Percentiles rank a stretch among this genome's conserved stretches.
Conservation (phyloP, 2,113 vertebrate species). For the Pitta sordida region DNA sequence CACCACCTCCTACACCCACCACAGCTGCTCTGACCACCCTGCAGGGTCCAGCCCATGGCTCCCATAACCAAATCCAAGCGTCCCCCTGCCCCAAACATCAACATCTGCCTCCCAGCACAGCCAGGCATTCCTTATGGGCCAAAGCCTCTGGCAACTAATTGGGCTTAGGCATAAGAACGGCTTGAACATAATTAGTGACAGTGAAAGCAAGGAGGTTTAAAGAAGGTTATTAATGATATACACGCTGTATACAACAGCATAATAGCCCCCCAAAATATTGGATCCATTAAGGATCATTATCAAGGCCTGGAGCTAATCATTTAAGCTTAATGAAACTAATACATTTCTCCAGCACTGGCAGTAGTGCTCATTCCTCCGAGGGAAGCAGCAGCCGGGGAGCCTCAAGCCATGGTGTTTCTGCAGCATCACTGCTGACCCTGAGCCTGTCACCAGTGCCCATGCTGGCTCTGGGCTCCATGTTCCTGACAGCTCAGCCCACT, state of each 20-base stretch:
- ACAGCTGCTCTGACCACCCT: neutral
- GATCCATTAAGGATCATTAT: conserved; percentile 63
- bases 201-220: conserved; percentile 8
- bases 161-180: neutral
- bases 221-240: conserved; percentile 48
- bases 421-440: neutral
- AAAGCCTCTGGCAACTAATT: neutral
- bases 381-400: neutral
- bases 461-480: rapidly evolving
- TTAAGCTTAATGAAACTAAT: conserved; percentile 60
- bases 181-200: conserved; percentile 7
- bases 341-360: conserved; percentile 21
- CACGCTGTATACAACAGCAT: conserved; percentile 39
- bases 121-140: neutral
- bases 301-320: conserved; percentile 59
- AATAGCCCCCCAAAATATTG: neutral
- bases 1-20: neutral
- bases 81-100: neutral
- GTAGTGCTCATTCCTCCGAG: neutral
- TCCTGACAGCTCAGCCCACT: neutral
- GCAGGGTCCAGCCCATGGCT: rapidly evolving
- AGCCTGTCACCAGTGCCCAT: rapidly evolving
- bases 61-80: neutral
- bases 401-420: rapidly evolving
- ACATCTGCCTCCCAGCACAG: neutral